Evolutionary conservation across 2,888 invertebrate species (phyloP), one percentile per base, ranked within the genome.

Genomic region (Orthosia gothica): DNA sequence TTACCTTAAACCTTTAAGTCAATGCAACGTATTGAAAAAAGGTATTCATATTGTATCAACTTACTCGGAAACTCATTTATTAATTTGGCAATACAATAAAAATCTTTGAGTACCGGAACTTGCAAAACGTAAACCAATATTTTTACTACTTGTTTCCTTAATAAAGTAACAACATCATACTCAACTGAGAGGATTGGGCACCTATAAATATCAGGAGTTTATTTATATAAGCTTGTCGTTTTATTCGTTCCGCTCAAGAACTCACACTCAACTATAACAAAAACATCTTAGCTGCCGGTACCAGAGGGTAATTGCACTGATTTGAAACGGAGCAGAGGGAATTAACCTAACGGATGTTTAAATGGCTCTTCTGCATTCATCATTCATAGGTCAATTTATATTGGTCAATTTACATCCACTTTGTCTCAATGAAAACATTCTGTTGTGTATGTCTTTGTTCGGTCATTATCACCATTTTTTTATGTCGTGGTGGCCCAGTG

Each of bases 141-240:
- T 73, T 68, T 76, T 76, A 76, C 32, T 47, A 20, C 55, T 50
- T 15, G 47, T 57, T n/a, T 20, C 47, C 11, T 2, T 63, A 76
- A 81, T 78, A 84, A 76, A 84, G 18, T 70, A 20, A 55, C 59
- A 62, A 70, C 54, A 82, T 79, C 47, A 66, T 61, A 57, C 47
- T 54, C 26, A 58, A 64, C 59, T 49, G 11, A 13, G 16, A 58
- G 15, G n/a, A 65, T 23, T 45, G 52, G 61, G 32, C 13, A 15
- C 4, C 62, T 52, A 32, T 76, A 26, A 76, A 76, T 45, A 49
- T 58, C 40, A 16, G 2, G 15, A 70, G 12, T 70, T 76, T 81
- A 81, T 81, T 58, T 45, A 40, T 18, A 13, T 26, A 57, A 47
- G 50, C 23, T 61, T 13, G 40, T 5, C 26, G 13, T 74, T 68